Evolutionary conservation across 2,113 vertebrate species (phyloP).

Genomic region (Burhinus oedicnemus): DNA sequence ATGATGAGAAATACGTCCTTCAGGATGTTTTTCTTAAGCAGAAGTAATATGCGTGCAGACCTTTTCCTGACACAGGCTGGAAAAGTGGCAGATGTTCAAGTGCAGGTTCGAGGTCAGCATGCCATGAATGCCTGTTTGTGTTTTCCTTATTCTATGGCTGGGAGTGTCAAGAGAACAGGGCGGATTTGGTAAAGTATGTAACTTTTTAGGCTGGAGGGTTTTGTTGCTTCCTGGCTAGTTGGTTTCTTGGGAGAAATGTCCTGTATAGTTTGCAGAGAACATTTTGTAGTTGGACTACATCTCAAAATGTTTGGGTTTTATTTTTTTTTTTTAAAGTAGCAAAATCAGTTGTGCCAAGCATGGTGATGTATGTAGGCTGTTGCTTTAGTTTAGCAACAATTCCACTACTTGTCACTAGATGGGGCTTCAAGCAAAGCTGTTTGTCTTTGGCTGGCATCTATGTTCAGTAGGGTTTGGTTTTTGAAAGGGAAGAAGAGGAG

Average conservation of each 20-base stretch:
- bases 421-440: conserved; percentile 5
- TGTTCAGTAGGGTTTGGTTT: neutral
- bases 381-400: neutral
- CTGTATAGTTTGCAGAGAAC: neutral
- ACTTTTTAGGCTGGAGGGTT: neutral
- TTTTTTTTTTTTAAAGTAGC: neutral
- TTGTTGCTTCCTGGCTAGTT: neutral
- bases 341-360: neutral
- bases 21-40: neutral
- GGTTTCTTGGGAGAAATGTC: neutral
- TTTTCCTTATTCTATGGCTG: neutral
- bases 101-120: neutral
- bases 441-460: neutral
- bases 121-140: neutral
- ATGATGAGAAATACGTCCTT: neutral
- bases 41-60: neutral
- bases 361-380: neutral
- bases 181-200: neutral
- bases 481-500: neutral
- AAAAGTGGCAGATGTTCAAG: neutral
- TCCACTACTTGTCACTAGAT: conserved; percentile 7
- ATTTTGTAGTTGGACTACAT: neutral
- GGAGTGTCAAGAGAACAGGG: neutral
- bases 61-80: neutral
- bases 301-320: neutral